These are phyloP conservation scores for Catocala sponsa DNA, from an alignment of 2,888 invertebrate species.

Conservation along the genomic window DNA sequence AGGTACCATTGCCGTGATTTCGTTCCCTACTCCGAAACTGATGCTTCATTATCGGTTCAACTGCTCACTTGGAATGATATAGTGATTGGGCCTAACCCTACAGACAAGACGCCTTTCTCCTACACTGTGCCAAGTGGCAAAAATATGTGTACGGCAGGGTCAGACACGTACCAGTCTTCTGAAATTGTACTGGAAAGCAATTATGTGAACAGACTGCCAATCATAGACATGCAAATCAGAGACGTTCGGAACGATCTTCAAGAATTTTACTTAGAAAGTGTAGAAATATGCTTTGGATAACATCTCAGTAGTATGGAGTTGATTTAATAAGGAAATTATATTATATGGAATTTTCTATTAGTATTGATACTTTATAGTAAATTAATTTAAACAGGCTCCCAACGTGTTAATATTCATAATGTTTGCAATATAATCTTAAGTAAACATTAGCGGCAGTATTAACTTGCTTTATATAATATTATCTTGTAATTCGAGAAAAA, in stretches of 20 bases:
- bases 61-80: slow-evolving; percentile 53
- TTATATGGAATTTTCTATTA: too few relatives aligned
- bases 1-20: slow-evolving; percentile 53
- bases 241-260: slow-evolving; percentile 46
- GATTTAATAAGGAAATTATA: too few relatives aligned
- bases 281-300: slow-evolving; percentile 55
- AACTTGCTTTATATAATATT: too few relatives aligned
- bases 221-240: slow-evolving; percentile 51
- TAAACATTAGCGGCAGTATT: too few relatives aligned
- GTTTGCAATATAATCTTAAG: too few relatives aligned
- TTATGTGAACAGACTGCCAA: slow-evolving; percentile 46
- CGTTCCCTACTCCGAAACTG: slow-evolving; percentile 22
- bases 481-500: too few relatives aligned
- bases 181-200: slow-evolving; percentile 44
- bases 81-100: slow-evolving; percentile 39
- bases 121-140: slow-evolving; percentile 34
- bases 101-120: slow-evolving; percentile 34
- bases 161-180: slow-evolving; percentile 14
- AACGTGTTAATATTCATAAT: too few relatives aligned
- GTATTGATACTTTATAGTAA: too few relatives aligned
- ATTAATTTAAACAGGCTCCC: too few relatives aligned
- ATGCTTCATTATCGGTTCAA: slow-evolving; percentile 27
- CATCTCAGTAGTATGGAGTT: not conserved
- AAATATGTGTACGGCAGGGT: slow-evolving; percentile 20
- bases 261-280: slow-evolving; percentile 42